Base-by-base conservation (phyloP, 2,888 invertebrate genomes). In the Cataglyphis albicans region DNA sequence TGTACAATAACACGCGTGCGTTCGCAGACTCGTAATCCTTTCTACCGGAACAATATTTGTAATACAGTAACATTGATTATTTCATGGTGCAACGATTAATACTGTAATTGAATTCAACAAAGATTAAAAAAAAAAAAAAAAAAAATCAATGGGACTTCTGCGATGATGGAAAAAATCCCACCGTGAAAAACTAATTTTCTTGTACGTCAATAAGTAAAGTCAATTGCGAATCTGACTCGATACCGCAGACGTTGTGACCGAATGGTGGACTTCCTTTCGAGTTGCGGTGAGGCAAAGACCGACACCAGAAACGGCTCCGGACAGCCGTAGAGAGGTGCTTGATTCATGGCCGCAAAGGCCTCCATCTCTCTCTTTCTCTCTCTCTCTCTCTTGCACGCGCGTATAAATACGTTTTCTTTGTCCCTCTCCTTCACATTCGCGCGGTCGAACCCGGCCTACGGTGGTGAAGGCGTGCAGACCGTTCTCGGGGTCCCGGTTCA, bases 311-410 rank as follows among this genome's bases (percentile, higher is more conserved):
- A 76, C 74, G 52, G 83, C 41, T 64, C 29, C 21, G 63, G 81
- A 84, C 74, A 83, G 81, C 74, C 57, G 81, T 78, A 61, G 78
- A 87, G 87, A 84, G 80, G 63, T 76, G 52, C 84, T 84, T 87
- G 86, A 86, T 87, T 86, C 87, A 86, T 81, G 76, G 55, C 59
- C 67, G 74, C 35, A 25, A 64, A 72, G 73, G 61, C 65, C 68
- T 73, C 59, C 67, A 29, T n/a, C 81, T 80, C 72, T 68, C 81
- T 80, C 72, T 68, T 76, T 80, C 72, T 68, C 81, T 80, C 72
- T 68, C 81, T 80, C 72, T 68, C 81, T 63, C 81, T 85, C 55
- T 52, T 7, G 15, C 65, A 72, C 78, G 70, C 64, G 32, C 38
- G 41, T 67, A 72, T 74, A 80, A 78, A 84, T 74, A 63, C 76